Percentiles rank a stretch among this genome's conserved stretches.
These are phyloP conservation scores for Mus musculus DNA, from an alignment of 2,113 vertebrate genomes.

Conservation along the genomic window DNA sequence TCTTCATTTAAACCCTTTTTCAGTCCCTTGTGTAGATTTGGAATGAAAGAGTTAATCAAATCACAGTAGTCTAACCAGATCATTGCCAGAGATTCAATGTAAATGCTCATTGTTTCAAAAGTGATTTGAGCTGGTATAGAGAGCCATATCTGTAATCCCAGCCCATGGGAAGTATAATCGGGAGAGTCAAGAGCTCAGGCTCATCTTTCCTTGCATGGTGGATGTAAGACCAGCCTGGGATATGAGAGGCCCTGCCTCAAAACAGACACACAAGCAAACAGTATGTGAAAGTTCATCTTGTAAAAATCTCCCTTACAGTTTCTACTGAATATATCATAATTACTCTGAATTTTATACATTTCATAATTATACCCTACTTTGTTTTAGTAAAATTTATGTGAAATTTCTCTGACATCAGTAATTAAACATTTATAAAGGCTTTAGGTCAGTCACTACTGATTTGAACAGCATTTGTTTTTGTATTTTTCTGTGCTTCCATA, in stretches of 20 bases:
- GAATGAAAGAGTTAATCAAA: neutral
- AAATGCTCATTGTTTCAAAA: conserved; percentile 47
- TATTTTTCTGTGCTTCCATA: conserved; percentile 30
- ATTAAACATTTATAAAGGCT: conserved; percentile 48
- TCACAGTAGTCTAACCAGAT: neutral
- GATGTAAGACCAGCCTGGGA: too few relatives aligned
- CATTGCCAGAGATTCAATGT: neutral
- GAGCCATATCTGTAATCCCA: too few relatives aligned
- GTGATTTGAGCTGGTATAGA: neutral
- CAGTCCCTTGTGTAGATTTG: neutral
- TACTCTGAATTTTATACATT: conserved; percentile 52
- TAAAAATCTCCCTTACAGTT: conserved; percentile 6
- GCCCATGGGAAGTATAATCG: neutral
- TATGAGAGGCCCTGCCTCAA: neutral
- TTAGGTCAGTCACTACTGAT: conserved; percentile 19
- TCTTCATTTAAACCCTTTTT: neutral
- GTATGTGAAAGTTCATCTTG: neutral
- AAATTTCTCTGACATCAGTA: conserved; percentile 52
- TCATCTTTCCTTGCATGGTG: too few relatives aligned
- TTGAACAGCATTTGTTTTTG: conserved; percentile 66
- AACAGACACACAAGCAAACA: neutral
- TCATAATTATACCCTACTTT: conserved; percentile 56
- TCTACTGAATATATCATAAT: conserved; percentile 55
- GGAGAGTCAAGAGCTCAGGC: too few relatives aligned
- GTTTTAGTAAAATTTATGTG: conserved; percentile 30